A percentile compares a stretch with the other conserved stretches of the same genome.
phyloP scores from a whole-genome alignment of 92 coral and sea anemone species.

The Umimayanthus chanpuru region DNA sequence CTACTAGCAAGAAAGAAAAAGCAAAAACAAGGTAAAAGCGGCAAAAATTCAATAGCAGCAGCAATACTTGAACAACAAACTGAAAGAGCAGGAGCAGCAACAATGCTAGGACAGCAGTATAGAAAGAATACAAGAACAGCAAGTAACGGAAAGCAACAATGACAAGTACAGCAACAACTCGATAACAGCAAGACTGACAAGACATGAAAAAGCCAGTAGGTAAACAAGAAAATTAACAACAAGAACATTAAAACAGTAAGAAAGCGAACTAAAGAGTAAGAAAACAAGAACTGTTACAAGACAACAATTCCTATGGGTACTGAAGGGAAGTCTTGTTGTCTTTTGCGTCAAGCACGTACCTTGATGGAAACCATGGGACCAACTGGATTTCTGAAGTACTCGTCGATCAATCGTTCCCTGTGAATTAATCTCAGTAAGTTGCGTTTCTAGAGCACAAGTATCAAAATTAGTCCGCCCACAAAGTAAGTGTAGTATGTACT shows the following conservation, averaged over 20 bases:
- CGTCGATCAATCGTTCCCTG: conserved; percentile 84
- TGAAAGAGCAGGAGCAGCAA: too few relatives aligned
- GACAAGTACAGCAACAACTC: neutral
- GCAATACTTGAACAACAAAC: too few relatives aligned
- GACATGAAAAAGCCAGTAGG: neutral
- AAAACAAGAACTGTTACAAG: neutral
- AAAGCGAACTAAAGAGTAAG: too few relatives aligned
- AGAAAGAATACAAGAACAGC: neutral
- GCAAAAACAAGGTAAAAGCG: too few relatives aligned
- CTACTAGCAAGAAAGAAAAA: too few relatives aligned
- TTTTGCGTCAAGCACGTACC: conserved; percentile 48
- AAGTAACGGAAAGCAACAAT: neutral
- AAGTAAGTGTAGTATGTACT: too few relatives aligned
- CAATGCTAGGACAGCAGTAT: neutral
- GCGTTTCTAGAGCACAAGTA: too few relatives aligned
- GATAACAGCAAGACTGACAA: neutral
- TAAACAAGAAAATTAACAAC: neutral
- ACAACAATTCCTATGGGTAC: neutral
- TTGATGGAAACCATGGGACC: conserved; percentile 91
- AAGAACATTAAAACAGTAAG: neutral
- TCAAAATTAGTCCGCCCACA: too few relatives aligned
- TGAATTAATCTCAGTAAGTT: neutral
- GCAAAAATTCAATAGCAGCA: too few relatives aligned
- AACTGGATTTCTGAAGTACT: conserved; percentile 80
- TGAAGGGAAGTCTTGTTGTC: neutral